Conservation (phyloP, 2,113 vertebrate species). For the Alethe castanea region DNA sequence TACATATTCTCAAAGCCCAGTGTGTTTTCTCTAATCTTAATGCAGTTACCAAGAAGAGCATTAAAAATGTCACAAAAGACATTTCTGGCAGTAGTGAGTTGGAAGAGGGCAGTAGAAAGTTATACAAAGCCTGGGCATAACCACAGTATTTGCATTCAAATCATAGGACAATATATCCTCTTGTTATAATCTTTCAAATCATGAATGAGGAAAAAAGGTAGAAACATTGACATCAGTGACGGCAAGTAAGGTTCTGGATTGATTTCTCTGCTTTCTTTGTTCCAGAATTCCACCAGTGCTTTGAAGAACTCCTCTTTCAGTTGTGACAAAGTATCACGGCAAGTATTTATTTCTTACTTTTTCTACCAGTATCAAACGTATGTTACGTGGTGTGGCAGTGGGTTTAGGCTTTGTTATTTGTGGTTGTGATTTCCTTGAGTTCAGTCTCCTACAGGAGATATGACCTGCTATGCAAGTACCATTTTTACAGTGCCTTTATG, state of each 20-base stretch:
- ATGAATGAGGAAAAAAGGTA: neutral
- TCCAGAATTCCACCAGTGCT: slow-evolving; percentile 50
- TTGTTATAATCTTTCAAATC: neutral
- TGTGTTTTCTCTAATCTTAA: neutral
- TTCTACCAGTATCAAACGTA: neutral
- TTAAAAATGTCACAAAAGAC: neutral
- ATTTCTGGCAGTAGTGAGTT: neutral
- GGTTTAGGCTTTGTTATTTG: neutral
- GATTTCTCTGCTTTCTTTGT: neutral
- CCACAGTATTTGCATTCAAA: neutral
- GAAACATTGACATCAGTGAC: neutral
- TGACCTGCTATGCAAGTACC: neutral
- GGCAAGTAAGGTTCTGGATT: neutral
- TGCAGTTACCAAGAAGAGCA: neutral
- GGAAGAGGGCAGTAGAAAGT: neutral
- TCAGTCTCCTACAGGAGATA: neutral
- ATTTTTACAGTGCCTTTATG: neutral
- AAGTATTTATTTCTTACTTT: slow-evolving; percentile 10
- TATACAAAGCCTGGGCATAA: neutral
- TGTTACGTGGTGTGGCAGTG: fast-evolving
- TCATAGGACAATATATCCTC: neutral
- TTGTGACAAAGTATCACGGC: slow-evolving; percentile 61
- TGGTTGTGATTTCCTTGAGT: neutral
- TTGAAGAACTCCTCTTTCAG: neutral
- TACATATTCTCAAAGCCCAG: neutral